Conservation (phyloP, 2,888 invertebrate genomes). For the Troglohyphantes excavatus region DNA sequence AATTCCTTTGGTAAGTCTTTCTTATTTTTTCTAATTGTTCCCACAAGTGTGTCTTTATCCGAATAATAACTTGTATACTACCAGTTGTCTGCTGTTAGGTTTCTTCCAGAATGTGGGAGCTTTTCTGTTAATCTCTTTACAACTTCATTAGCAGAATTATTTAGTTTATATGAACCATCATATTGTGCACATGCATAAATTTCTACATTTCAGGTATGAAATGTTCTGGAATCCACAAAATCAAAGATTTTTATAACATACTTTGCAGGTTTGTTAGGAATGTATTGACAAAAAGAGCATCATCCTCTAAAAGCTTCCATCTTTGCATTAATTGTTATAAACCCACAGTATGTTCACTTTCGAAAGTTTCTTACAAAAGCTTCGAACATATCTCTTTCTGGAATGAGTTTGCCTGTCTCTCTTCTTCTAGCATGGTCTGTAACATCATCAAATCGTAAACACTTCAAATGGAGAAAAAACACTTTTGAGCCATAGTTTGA, state of each 20-base stretch:
- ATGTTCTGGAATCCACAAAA: slow-evolving; percentile 81
- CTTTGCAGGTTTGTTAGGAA: slow-evolving; percentile 81
- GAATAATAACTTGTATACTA: slow-evolving; percentile 55
- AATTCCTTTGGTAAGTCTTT: slow-evolving; percentile 18
- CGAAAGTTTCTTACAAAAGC: too few species aligned
- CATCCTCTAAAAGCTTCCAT: slow-evolving; percentile 81
- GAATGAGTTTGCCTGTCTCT: too few species aligned
- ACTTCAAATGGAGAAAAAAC: too few species aligned
- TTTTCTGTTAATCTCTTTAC: slow-evolving; percentile 34
- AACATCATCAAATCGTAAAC: too few species aligned
- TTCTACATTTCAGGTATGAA: slow-evolving; percentile 52
- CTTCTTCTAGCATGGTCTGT: too few species aligned
- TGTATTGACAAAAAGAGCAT: slow-evolving; percentile 80
- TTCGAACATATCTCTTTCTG: too few species aligned
- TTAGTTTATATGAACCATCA: slow-evolving; percentile 50
- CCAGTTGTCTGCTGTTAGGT: slow-evolving; percentile 50
- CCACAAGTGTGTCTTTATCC: slow-evolving; percentile 12
- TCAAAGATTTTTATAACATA: slow-evolving; percentile 81
- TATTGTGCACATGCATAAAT: slow-evolving; percentile 55
- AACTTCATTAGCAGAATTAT: slow-evolving; percentile 6
- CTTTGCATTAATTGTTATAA: slow-evolving; percentile 81
- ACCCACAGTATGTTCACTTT: too few species aligned
- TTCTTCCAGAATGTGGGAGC: slow-evolving; percentile 10
- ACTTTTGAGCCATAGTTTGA: too few species aligned
- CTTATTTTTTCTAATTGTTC: too few species aligned